Conservation (phyloP, 2,113 vertebrate genomes). For the Pimephales promelas region DNA sequence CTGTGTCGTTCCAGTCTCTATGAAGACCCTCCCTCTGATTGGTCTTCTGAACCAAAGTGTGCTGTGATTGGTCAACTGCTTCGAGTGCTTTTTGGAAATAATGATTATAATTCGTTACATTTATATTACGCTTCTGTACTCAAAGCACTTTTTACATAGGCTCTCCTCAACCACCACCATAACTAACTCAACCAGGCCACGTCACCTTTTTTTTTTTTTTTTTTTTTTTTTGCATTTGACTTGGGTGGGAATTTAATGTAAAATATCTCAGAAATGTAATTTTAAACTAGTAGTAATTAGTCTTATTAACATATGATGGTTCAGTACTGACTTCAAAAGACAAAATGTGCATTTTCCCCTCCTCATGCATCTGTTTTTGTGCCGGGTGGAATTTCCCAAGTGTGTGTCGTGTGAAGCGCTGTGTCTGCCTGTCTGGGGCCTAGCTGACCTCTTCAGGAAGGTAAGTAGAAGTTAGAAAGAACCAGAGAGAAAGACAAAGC, state of each 20-base stretch:
- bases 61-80: too few relatives aligned
- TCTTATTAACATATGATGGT: neutral
- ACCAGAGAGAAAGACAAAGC: slow-evolving; percentile 8
- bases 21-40: too few relatives aligned
- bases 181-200: too few relatives aligned
- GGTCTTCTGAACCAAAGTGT: too few relatives aligned
- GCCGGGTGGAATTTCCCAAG: slow-evolving; percentile 54
- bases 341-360: neutral
- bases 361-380: slow-evolving; percentile 25
- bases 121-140: too few relatives aligned
- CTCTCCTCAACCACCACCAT: too few relatives aligned
- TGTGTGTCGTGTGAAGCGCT: slow-evolving; percentile 37
- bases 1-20: too few relatives aligned
- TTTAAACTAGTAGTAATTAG: neutral
- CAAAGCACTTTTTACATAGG: too few relatives aligned
- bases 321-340: slow-evolving; percentile 7
- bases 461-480: slow-evolving; percentile 44
- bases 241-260: neutral
- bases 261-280: neutral
- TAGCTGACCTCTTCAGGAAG: slow-evolving; percentile 55
- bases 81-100: too few relatives aligned
- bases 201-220: too few relatives aligned
- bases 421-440: slow-evolving; percentile 59
- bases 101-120: too few relatives aligned
- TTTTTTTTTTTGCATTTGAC: too few relatives aligned